Percentiles rank a stretch among this genome's conserved stretches.
Conservation (phyloP, 1,140 invertebrate genomes). For the Melipona quadrifasciata region DNA sequence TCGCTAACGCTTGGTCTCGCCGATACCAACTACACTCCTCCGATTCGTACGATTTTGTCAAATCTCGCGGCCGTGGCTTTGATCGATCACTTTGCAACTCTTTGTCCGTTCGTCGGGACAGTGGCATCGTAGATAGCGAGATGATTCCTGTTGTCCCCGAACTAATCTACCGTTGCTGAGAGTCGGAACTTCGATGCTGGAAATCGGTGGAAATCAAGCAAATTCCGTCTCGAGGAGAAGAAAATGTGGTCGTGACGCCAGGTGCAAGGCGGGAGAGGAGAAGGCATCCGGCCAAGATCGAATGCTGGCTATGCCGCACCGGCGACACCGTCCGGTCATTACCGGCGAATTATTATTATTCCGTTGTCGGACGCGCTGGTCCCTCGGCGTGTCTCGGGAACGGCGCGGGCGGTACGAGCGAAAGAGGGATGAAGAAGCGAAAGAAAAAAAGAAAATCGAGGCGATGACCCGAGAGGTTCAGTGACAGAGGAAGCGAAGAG, state of each 20-base stretch:
- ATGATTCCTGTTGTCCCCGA: background rate
- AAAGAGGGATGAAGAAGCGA: slow-evolving; percentile 11
- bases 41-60: background rate
- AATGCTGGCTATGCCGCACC: background rate
- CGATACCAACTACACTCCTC: background rate
- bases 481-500: slow-evolving; percentile 8
- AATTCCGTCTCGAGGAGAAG: background rate
- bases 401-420: background rate
- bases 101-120: background rate
- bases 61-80: background rate
- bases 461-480: slow-evolving; percentile 35
- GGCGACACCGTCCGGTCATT: slow-evolving; percentile 32
- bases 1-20: slow-evolving; percentile 14
- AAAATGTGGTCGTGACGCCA: background rate
- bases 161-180: too few relatives aligned
- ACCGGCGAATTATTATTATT: slow-evolving; percentile 43
- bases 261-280: background rate
- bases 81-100: background rate
- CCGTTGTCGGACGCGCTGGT: slow-evolving; percentile 5
- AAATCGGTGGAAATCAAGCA: background rate
- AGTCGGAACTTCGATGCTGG: too few relatives aligned
- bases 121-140: too few relatives aligned
- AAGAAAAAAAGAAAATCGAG: slow-evolving; percentile 1
- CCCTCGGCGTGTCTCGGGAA: slow-evolving; percentile 5
- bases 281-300: background rate